phyloP scores from a whole-genome alignment of 2,113 vertebrate genomes.

The Verasper variegatus region DNA sequence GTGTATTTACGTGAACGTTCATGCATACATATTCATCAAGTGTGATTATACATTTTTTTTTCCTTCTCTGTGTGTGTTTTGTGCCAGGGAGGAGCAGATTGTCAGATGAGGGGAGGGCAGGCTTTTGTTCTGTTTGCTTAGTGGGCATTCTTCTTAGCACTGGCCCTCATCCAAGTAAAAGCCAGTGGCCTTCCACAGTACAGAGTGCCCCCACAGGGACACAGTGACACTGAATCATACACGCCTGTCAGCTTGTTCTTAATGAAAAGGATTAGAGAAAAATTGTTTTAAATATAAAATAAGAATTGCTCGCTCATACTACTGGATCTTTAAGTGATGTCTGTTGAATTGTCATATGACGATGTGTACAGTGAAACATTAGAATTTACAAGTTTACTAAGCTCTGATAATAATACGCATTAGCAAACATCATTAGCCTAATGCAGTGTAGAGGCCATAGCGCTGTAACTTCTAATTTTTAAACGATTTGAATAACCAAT shows the following conservation, averaged over 20 bases:
- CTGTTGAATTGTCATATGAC: neutral
- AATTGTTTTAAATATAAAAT: no score
- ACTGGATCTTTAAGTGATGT: neutral
- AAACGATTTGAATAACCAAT: no score
- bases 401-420: no score
- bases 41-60: constrained; percentile 11
- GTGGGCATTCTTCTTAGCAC: constrained; percentile 74
- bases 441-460: no score
- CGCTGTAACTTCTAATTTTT: neutral
- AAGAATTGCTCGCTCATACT: neutral
- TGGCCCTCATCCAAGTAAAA: constrained; percentile 67
- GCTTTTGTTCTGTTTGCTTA: constrained; percentile 79
- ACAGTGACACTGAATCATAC: constrained; percentile 20
- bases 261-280: no score
- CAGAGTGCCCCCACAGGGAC: constrained; percentile 50
- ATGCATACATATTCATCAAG: neutral
- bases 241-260: constrained; percentile 9
- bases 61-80: constrained; percentile 17
- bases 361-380: neutral
- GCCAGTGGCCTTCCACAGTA: constrained; percentile 24
- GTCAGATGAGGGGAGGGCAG: constrained; percentile 50
- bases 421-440: no score
- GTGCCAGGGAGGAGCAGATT: constrained; percentile 17
- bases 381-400: no score
- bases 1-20: neutral